phyloP scores from a whole-genome alignment of 2,797 vertebrate species.

The Cryptoprocta ferox region DNA sequence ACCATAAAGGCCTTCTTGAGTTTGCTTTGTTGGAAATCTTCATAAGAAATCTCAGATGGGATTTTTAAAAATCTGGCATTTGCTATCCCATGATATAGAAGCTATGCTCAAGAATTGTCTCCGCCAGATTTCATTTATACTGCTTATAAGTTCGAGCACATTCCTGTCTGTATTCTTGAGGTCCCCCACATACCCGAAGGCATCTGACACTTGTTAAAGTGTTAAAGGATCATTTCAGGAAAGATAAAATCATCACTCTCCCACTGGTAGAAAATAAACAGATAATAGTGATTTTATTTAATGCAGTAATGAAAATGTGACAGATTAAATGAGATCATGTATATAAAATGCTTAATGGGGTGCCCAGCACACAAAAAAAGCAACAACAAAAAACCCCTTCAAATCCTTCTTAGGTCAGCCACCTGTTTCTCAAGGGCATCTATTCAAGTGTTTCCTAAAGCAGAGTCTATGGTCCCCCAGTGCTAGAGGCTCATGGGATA shows the following conservation, averaged over 20 bases:
- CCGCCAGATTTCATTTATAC: not conserved
- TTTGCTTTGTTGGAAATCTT: not conserved
- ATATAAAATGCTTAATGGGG: not conserved
- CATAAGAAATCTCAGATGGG: not conserved
- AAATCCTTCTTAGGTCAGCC: not conserved
- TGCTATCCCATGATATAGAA: not conserved
- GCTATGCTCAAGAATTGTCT: not conserved
- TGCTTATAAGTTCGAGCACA: not conserved
- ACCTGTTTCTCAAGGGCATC: too few species aligned
- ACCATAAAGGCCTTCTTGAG: not conserved
- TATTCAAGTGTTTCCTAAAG: not conserved
- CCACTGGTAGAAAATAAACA: not conserved
- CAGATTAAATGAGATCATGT: not conserved
- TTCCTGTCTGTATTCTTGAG: not conserved
- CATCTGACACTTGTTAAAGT: not conserved
- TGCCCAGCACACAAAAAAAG: not conserved
- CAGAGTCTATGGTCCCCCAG: not conserved
- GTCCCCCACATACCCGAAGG: not conserved
- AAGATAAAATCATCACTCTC: not conserved
- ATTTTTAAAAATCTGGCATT: not conserved
- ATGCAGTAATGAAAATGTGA: not conserved
- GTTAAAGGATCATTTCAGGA: conserved; percentile 6
- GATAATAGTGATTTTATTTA: not conserved
- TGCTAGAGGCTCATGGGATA: not conserved
- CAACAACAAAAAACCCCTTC: not conserved